Evolutionary conservation across 2,888 invertebrate genomes (phyloP).

Genomic region (Hyalella azteca): DNA sequence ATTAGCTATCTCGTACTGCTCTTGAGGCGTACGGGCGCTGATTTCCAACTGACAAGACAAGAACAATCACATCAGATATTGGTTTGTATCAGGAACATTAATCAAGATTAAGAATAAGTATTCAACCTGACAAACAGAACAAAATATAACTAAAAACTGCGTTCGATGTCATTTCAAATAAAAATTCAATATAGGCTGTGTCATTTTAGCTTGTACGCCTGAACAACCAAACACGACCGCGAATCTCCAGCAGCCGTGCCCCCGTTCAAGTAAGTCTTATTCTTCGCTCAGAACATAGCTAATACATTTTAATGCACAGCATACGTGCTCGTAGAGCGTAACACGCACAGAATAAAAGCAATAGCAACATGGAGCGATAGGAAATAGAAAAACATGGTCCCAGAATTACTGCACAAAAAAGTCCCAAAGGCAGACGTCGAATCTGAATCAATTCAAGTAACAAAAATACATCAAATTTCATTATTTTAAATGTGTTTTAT

Average conservation of each 20-base stretch:
- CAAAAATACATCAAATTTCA: too few species aligned
- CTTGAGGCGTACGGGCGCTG: conserved; percentile 89
- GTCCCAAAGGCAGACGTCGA: too few species aligned
- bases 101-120: too few species aligned
- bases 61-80: background rate
- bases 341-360: too few species aligned
- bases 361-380: too few species aligned
- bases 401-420: too few species aligned
- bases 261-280: background rate
- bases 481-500: too few species aligned
- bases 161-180: background rate
- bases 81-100: background rate
- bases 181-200: too few species aligned
- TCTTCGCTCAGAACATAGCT: background rate
- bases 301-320: background rate
- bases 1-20: conserved; percentile 95
- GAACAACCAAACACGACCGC: conserved; percentile 25
- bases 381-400: too few species aligned
- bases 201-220: background rate
- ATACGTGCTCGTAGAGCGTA: background rate
- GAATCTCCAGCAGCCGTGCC: background rate
- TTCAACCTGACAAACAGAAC: too few species aligned
- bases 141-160: background rate
- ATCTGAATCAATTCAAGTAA: too few species aligned
- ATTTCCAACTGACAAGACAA: conserved; percentile 72